Base-by-base conservation (phyloP, 1,140 invertebrate species). In the Heliconius himera region DNA sequence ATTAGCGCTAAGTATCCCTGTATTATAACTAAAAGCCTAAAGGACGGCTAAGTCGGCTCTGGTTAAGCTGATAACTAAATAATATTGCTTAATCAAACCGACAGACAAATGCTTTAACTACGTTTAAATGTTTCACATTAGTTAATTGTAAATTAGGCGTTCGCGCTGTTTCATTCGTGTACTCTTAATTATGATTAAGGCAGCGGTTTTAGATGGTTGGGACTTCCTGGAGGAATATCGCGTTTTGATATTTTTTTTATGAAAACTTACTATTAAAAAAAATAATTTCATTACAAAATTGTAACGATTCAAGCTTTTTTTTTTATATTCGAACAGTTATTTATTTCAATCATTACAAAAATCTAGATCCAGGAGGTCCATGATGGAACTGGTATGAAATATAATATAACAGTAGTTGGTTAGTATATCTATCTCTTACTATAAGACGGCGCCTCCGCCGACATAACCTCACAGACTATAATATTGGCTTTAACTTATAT, bases 401-500 rank as follows among this genome's bases (percentile, higher is more conserved):
- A 90, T 91, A 38, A 71, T n/a, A 36, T 38, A 20, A 51, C 49
- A 51, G 49, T 51, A 36, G 29, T n/a, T n/a, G 91, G 90, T 87
- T 79, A 90, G 88, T 82, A 86, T 91, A 90, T 89, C 89, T 92
- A 87, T 82, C 90, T 89, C 87, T 92, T 88, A 93, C 87, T 92
- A 84, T 92, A 93, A 90, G 87, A 88, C 86, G 91, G 87, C 89
- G 83, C 70, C 33, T 83, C 80, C 82, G 88, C 90, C 91, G 90
- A 87, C 90, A 91, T 92, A 89, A 94, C 90, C 91, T 92, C 89
- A 94, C 93, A 94, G 93, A 93, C 93, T 94, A 93, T 90, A 74
- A 93, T 90, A 93, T 93, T 93, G 92, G 92, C 92, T 94, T 93
- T 92, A 94, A 94, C 89, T 92, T 93, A 91, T 94, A 93, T 92